Base-by-base conservation (phyloP, 2,888 invertebrate genomes). In the Crepidodera aurea region DNA sequence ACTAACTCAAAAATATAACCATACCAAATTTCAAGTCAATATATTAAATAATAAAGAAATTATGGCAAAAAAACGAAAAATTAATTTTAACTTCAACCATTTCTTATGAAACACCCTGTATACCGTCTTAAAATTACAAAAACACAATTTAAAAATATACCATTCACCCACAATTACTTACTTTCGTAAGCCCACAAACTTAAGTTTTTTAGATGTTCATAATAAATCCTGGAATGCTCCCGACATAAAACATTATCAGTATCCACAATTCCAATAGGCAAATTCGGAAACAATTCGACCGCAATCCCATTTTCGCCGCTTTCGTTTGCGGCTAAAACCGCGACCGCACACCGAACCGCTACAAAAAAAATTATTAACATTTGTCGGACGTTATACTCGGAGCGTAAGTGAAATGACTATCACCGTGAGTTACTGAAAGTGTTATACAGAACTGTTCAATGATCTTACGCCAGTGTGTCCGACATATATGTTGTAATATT, bases 171-270 rank as follows among this genome's bases (percentile, higher is more conserved):
- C n/a, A n/a, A 22, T 22, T 22, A 82, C 84, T 82, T 76, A 85
- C 86, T 82, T 83, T 85, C 84, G 66, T 85, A 83, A 0, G 86
- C 84, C 86, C 85, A 86, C 12, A 85, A 70, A 1, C 84, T 85
- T 59, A 83, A 83, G 70, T 86, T 86, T 69, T 83, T 83, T 68
- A 86, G 67, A 60, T 72, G 68, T 15, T 75, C 72, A 22, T 70
- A 50, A 56, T 76, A 77, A 51, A 73, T 56, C 51, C 70, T 53
- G 58, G 73, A 75, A 25, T 78, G 74, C n/a, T 72, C 70, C 56
- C 67, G 67, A 55, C 78, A 78, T 18, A 76, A 50, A 55, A 67
- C 59, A 60, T 77, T 75, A 62, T 69, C 62, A 32, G 73, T 67
- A 18, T 69, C 64, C 25, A 73, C 65, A 39, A 71, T 67, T 5